Percentiles rank a stretch among this genome's conserved stretches.
phyloP scores from a whole-genome alignment of 2,888 invertebrate species.

The Cephus runcator region DNA sequence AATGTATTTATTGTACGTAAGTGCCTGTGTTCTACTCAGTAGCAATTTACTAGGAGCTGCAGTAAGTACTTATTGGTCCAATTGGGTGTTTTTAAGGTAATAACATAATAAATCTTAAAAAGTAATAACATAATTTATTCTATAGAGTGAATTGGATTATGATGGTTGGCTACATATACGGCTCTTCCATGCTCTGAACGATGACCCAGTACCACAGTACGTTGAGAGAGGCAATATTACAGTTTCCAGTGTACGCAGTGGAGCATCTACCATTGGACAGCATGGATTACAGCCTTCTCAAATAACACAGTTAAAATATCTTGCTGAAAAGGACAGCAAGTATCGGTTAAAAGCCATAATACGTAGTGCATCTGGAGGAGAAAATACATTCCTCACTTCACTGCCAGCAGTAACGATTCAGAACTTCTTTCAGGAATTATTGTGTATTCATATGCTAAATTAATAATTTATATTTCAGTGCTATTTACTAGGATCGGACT shows the following conservation, averaged over 20 bases:
- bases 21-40: constrained; percentile 25
- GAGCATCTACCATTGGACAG: constrained; percentile 74
- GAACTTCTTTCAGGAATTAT: constrained; percentile 9
- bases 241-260: constrained; percentile 77
- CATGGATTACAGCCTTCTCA: constrained; percentile 70
- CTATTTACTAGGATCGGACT: constrained; percentile 77
- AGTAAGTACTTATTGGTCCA: background rate
- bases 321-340: constrained; percentile 76
- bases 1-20: constrained; percentile 19
- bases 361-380: constrained; percentile 74
- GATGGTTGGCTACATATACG: constrained; percentile 80
- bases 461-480: constrained; percentile 66
- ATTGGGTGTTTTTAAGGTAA: background rate
- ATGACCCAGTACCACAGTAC: constrained; percentile 68
- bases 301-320: constrained; percentile 69
- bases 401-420: constrained; percentile 76
- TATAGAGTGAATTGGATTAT: constrained; percentile 74
- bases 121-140: constrained; percentile 24
- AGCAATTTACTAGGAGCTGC: background rate
- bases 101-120: background rate
- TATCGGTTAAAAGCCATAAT: constrained; percentile 80
- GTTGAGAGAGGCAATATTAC: constrained; percentile 77
- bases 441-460: constrained; percentile 9
- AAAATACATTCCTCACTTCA: constrained; percentile 79
- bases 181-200: constrained; percentile 75